phyloP scores from a whole-genome alignment of 2,888 invertebrate species.

The Leptopilina syphax region DNA sequence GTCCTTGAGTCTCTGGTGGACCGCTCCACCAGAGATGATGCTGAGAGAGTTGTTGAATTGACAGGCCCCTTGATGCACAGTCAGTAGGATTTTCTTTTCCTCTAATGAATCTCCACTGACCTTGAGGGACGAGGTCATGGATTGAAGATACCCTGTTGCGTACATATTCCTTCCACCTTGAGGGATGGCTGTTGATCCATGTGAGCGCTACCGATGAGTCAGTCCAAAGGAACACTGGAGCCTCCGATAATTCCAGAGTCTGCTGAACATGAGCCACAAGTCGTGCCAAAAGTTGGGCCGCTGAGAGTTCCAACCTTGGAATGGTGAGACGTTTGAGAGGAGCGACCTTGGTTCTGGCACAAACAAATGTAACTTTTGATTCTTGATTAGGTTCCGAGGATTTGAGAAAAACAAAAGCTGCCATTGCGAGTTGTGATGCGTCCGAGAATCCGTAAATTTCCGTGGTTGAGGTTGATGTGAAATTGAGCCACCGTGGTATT shows the following conservation, averaged over 20 bases:
- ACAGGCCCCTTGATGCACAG: no score
- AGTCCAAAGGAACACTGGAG: constrained; percentile 42
- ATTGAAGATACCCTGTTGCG: no score
- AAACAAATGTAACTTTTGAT: constrained; percentile 58
- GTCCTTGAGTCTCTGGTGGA: no score
- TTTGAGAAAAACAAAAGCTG: not conserved
- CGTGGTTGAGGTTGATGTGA: not conserved
- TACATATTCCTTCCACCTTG: no score
- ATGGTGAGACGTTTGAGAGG: no score
- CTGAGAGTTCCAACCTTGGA: no score
- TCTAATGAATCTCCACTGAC: no score
- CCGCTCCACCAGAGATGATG: not conserved
- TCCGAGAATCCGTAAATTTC: not conserved
- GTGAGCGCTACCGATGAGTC: constrained; percentile 39
- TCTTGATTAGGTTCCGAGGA: constrained; percentile 43
- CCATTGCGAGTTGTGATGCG: not conserved
- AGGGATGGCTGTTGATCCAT: no score
- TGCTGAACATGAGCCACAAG: constrained; percentile 43
- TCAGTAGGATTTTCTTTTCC: no score
- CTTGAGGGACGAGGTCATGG: constrained; percentile 6
- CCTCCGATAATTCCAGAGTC: constrained; percentile 9
- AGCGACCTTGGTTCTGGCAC: constrained; percentile 4
- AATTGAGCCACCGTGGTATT: constrained; percentile 50
- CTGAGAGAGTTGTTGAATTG: no score
- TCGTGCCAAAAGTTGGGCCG: constrained; percentile 41